A percentile compares a stretch with the other conserved stretches of the same genome.
phyloP scores from a whole-genome alignment of 2,797 vertebrate genomes.

The Hoplostethus atlanticus region DNA sequence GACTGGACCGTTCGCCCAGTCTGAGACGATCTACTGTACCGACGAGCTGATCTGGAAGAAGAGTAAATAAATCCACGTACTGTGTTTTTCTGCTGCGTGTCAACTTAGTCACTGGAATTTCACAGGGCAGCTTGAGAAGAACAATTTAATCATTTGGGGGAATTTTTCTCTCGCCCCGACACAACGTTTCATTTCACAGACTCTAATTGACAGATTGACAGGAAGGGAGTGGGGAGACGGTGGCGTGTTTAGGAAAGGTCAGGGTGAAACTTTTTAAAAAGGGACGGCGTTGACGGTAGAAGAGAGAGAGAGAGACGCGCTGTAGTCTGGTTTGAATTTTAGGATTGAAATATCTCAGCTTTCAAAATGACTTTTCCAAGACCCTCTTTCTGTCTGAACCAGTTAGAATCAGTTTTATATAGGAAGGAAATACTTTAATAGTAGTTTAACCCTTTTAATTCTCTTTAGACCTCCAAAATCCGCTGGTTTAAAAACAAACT shows the following conservation, averaged over 20 bases:
- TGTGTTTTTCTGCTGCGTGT: background rate
- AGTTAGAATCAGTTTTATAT: too few relatives aligned
- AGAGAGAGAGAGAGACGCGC: slow-evolving; percentile 6
- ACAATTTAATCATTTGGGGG: slow-evolving; percentile 48
- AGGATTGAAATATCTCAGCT: background rate
- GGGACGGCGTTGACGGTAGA: slow-evolving; percentile 34
- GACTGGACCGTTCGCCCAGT: slow-evolving; percentile 19
- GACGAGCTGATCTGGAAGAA: slow-evolving; percentile 13
- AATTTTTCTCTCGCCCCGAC: slow-evolving; percentile 67
- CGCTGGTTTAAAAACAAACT: too few relatives aligned
- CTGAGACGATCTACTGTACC: slow-evolving; percentile 17
- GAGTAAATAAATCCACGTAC: slow-evolving; percentile 17
- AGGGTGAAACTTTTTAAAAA: slow-evolving; percentile 2
- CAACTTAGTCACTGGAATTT: slow-evolving; percentile 56
- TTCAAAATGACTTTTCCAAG: slow-evolving; percentile 24
- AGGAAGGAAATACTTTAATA: too few relatives aligned
- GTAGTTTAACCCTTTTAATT: too few relatives aligned
- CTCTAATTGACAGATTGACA: slow-evolving; percentile 58
- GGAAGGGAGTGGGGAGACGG: slow-evolving; percentile 44
- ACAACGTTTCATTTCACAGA: slow-evolving; percentile 51
- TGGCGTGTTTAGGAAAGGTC: slow-evolving; percentile 58
- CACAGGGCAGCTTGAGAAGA: slow-evolving; percentile 17
- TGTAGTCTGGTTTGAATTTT: slow-evolving; percentile 9
- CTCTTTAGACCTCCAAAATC: too few relatives aligned
- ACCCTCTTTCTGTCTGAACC: background rate